Base-by-base conservation (phyloP, 1,140 invertebrate genomes). In the Limonius californicus region DNA sequence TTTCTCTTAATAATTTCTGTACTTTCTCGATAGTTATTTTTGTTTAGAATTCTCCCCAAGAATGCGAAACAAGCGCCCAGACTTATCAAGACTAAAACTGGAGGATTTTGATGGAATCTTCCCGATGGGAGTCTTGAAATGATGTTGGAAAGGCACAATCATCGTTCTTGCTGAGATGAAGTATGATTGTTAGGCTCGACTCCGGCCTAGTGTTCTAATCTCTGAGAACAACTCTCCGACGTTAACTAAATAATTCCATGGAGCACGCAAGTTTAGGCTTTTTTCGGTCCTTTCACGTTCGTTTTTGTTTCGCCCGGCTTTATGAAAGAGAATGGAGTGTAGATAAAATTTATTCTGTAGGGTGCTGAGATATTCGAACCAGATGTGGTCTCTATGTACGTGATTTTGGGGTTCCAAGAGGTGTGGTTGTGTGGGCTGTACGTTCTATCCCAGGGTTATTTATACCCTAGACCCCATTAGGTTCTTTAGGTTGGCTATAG, bases 321-420 rank as follows among this genome's bases (percentile, higher is more conserved):
- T 39, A 7, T 39, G n/a, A 39, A 27, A 39, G 35, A 14, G 35
- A 39, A 39, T 39, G 3, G 2, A 39, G 35, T 39, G 11, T 39
- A 39, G 35, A 39, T 39, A 39, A 39, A 39, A 39, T 39, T 39
- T 39, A 39, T 39, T 39, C 35, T 39, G 35, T 39, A 39, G 35
- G 35, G 35, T 39, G 35, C 11, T 39, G 35, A 39, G 35, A 39
- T 39, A 39, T 39, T 39, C n/a, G 35, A 39, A 39, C 35, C 35
- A 39, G 35, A 39, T 39, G 35, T 39, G 35, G 35, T 39, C 11
- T 39, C 35, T 39, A 2, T 39, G 35, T 39, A 39, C 35, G 35
- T 39, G 35, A 39, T 39, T 39, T 39, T 39, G 35, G 35, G 35
- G 35, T 39, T 39, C n/a, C 35, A 12, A 14, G 35, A 39, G 35